Evolutionary conservation across 1,140 invertebrate species (phyloP), one percentile per base, ranked within the genome.

Genomic region (Penaeus vannamei): DNA sequence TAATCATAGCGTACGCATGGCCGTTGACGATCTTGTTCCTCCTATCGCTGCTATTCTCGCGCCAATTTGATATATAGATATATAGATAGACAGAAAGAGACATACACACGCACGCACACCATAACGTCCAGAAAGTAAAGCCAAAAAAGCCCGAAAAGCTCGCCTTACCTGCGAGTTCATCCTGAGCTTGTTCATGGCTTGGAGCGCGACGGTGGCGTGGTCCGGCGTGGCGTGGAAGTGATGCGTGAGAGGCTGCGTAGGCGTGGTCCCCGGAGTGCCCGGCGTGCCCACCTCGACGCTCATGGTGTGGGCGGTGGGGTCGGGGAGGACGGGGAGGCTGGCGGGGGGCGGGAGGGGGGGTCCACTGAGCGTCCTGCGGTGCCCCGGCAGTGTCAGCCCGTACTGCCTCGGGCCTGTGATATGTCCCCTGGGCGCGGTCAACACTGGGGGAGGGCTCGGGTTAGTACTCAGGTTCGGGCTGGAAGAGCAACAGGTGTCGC

Each of bases 181-280:
- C 66, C 87, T 61, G 36, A 88, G 87, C 62, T 88, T 88, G 66
- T 88, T 88, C 87, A 88, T 88, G 22, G 87, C 87, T 10, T 83
- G 81, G n/a, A 88, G 87, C 26, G 87, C 87, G 14, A 69, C 69
- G 69, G 62, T 32, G 82, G 87, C 87, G 81, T 88, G 87, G 87
- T 88, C 87, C 17, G 87, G 87, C 29, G 87, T 88, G 59, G 81
- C 46, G 69, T 88, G 87, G 87, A 88, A 88, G 66, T 88, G 87
- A 23, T 88, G 87, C 59, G 87, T 88, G 19, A 76, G 66, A 12
- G 87, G 87, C 32, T 88, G 87, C 32, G 87, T 88, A 10, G 87
- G 87, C 42, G 87, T 76, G 23, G 81, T 82, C 0, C 59, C 64
- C 23, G 87, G 87, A 26, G 87, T 83, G 32, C 81, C 66, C 17